phyloP scores from a whole-genome alignment of 92 coral and sea anemone genomes.

The Pocillopora grandis region DNA sequence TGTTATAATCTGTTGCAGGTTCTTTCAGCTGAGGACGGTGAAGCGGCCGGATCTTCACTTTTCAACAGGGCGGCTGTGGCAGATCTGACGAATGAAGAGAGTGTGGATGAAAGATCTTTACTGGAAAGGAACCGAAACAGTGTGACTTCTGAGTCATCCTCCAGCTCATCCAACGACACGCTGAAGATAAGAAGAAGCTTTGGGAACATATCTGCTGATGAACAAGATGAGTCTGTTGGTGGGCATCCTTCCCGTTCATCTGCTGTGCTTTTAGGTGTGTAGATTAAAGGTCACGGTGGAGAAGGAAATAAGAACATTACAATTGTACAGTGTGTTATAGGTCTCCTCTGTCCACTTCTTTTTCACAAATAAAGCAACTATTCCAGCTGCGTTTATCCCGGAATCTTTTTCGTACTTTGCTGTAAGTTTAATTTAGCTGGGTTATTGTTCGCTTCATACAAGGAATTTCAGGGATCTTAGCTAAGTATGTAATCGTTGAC shows the following conservation, averaged over 20 bases:
- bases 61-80: slow-evolving; percentile 55
- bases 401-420: too few relatives aligned
- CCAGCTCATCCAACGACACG: slow-evolving; percentile 81
- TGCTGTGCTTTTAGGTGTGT: slow-evolving; percentile 78
- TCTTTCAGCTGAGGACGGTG: slow-evolving; percentile 45
- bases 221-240: slow-evolving; percentile 67
- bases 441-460: too few relatives aligned
- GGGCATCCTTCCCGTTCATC: slow-evolving; percentile 77
- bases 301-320: neutral
- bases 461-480: too few relatives aligned
- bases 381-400: too few relatives aligned
- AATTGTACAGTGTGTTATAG: too few relatives aligned
- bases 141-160: slow-evolving; percentile 80
- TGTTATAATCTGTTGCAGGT: slow-evolving; percentile 17
- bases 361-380: too few relatives aligned
- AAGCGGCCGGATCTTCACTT: slow-evolving; percentile 22
- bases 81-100: slow-evolving; percentile 82
- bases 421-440: too few relatives aligned
- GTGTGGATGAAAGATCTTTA: slow-evolving; percentile 87
- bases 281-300: neutral
- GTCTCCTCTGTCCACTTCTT: too few relatives aligned
- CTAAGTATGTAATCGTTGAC: too few relatives aligned
- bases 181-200: slow-evolving; percentile 73
- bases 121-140: slow-evolving; percentile 61
- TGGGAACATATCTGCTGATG: slow-evolving; percentile 66